Percentiles rank a stretch among this genome's conserved stretches.
phyloP scores from a whole-genome alignment of 2,113 vertebrate genomes.

The Cebus imitator region DNA sequence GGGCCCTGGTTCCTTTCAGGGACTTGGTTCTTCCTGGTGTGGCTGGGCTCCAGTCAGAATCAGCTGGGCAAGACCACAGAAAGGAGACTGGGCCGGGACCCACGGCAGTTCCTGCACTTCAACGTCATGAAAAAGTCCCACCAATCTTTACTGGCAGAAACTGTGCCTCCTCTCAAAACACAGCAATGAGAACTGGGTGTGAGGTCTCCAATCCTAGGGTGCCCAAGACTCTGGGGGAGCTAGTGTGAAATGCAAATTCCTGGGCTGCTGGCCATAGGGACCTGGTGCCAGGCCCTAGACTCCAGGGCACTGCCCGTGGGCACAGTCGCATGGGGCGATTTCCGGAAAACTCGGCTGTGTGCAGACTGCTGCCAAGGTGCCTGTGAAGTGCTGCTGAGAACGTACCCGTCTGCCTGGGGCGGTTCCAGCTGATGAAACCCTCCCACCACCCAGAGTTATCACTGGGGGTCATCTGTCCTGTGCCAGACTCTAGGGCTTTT shows the following conservation, averaged over 20 bases:
- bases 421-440: fast-evolving
- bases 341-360: not conserved
- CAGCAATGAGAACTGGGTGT: not conserved
- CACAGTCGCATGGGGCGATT: not conserved
- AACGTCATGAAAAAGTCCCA: not conserved
- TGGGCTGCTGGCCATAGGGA: not conserved
- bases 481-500: not conserved
- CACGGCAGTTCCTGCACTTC: not conserved
- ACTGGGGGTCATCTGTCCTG: not conserved
- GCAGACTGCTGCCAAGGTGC: not conserved
- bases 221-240: not conserved
- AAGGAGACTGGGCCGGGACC: not conserved
- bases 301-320: not conserved
- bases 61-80: not conserved
- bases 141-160: not conserved
- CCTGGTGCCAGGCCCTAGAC: not conserved
- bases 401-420: fast-evolving
- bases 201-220: not conserved
- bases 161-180: fast-evolving
- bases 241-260: not conserved
- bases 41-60: not conserved
- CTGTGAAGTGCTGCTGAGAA: fast-evolving
- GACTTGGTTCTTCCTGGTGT: not conserved
- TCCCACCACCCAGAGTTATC: not conserved
- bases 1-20: not conserved